Conservation (phyloP, 2,113 vertebrate genomes). For the Apeltes quadracus region DNA sequence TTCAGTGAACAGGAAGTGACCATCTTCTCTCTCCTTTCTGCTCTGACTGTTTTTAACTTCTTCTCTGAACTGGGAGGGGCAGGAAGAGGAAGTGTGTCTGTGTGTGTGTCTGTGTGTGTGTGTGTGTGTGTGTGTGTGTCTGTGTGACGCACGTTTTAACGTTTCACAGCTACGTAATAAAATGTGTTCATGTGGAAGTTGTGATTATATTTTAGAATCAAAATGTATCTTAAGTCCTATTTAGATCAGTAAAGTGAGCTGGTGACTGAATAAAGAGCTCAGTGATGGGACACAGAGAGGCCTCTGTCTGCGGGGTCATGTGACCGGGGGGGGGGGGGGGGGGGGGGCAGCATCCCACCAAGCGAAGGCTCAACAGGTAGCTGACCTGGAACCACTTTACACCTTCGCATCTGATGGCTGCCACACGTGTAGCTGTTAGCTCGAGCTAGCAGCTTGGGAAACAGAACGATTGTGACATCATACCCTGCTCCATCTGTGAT, state of each 20-base stretch:
- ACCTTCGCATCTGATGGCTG: too few species aligned
- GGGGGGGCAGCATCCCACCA: not conserved
- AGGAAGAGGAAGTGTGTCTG: slow-evolving; percentile 47
- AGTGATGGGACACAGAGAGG: slow-evolving; percentile 55
- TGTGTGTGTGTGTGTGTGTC: slow-evolving; percentile 16
- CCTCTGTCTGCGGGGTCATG: slow-evolving; percentile 45
- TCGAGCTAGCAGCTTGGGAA: too few species aligned
- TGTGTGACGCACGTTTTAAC: not conserved
- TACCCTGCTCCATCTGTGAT: too few species aligned
- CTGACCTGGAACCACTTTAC: not conserved
- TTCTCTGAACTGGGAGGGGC: slow-evolving; percentile 35
- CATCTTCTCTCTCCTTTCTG: slow-evolving; percentile 8
- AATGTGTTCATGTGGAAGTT: not conserved
- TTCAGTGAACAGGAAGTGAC: too few species aligned
- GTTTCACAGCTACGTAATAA: too few species aligned
- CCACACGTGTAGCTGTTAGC: too few species aligned
- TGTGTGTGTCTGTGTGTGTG: not conserved
- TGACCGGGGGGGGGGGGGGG: not conserved
- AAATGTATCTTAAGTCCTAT: not conserved
- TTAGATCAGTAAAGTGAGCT: slow-evolving; percentile 27
- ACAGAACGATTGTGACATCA: too few species aligned
- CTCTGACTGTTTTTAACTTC: slow-evolving; percentile 29
- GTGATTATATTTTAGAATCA: too few species aligned
- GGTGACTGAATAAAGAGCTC: slow-evolving; percentile 64
- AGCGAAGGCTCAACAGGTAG: not conserved